Evolutionary conservation across 2,888 invertebrate genomes (phyloP).

Genomic region (Andricus curvator): DNA sequence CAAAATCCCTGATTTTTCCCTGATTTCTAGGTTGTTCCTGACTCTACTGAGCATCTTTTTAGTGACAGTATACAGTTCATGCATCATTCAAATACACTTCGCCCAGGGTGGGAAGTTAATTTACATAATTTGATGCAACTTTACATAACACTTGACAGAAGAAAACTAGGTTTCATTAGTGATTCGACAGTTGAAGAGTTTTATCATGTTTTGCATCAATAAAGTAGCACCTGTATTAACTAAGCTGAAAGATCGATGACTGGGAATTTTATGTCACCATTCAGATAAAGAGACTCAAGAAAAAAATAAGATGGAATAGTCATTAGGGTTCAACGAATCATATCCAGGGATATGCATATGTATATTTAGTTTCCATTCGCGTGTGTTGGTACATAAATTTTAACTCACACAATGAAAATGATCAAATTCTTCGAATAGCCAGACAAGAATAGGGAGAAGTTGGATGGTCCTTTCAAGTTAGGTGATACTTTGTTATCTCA

Average conservation of each 20-base stretch:
- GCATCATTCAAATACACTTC: conserved; percentile 18
- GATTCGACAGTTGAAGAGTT: conserved; percentile 32
- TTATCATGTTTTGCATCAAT: conserved; percentile 32
- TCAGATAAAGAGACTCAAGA: neutral
- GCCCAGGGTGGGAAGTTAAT: conserved; percentile 5
- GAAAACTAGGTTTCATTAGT: conserved; percentile 35
- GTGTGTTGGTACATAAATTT: neutral
- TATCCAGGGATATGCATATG: neutral
- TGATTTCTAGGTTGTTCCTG: too few relatives aligned
- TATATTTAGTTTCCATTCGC: neutral
- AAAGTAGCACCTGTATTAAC: conserved; percentile 35
- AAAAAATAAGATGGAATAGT: conserved; percentile 23
- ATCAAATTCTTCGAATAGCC: conserved; percentile 61
- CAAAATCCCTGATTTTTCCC: too few relatives aligned
- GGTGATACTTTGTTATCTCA: conserved; percentile 29
- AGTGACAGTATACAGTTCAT: neutral
- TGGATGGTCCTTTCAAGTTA: conserved; percentile 26
- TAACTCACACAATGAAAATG: conserved; percentile 17
- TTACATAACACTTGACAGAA: conserved; percentile 17
- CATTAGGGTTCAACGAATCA: conserved; percentile 25
- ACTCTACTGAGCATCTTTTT: neutral
- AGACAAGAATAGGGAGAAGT: conserved; percentile 59
- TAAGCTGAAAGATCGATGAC: conserved; percentile 21
- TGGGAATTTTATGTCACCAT: conserved; percentile 20
- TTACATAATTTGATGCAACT: conserved; percentile 33